Conservation (phyloP, 2,888 invertebrate species). For the Drosophila borealis region DNA sequence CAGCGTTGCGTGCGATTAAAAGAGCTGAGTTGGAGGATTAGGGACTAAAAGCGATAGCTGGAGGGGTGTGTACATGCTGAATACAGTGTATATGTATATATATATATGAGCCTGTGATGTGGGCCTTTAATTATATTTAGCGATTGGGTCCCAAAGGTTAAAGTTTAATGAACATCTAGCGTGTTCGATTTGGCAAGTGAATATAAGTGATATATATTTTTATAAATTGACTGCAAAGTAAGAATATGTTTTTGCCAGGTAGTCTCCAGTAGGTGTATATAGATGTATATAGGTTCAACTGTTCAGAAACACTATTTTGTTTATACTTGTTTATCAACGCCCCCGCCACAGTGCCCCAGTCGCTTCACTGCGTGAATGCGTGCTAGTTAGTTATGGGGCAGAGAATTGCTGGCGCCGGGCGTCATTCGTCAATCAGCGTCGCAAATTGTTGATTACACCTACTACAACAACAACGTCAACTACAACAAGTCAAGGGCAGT, state of each 20-base stretch:
- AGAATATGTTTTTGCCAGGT: constrained; percentile 13
- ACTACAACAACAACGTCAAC: constrained; percentile 46
- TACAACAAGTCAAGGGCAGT: constrained; percentile 71
- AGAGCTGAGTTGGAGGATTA: background rate
- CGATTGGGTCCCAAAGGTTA: constrained; percentile 56
- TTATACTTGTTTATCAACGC: constrained; percentile 1
- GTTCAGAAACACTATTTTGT: background rate
- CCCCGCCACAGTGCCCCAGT: background rate
- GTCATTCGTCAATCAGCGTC: constrained; percentile 76
- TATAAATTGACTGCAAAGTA: constrained; percentile 13
- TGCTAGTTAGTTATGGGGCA: constrained; percentile 22
- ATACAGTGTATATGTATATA: constrained; percentile 15
- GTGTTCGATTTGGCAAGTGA: constrained; percentile 33
- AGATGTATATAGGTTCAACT: constrained; percentile 2
- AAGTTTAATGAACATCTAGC: constrained; percentile 75
- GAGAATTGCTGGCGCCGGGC: constrained; percentile 15
- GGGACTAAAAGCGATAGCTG: constrained; percentile 17
- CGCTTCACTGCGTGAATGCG: constrained; percentile 50
- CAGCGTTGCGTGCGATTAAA: constrained; percentile 56
- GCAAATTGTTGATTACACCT: constrained; percentile 80
- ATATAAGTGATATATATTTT: background rate
- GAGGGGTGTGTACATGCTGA: constrained; percentile 1
- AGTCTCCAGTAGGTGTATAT: background rate
- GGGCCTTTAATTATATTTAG: constrained; percentile 21
- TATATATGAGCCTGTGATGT: constrained; percentile 42